Base-by-base conservation (phyloP, 2,888 invertebrate genomes). In the Melikaiella ostensackeni region DNA sequence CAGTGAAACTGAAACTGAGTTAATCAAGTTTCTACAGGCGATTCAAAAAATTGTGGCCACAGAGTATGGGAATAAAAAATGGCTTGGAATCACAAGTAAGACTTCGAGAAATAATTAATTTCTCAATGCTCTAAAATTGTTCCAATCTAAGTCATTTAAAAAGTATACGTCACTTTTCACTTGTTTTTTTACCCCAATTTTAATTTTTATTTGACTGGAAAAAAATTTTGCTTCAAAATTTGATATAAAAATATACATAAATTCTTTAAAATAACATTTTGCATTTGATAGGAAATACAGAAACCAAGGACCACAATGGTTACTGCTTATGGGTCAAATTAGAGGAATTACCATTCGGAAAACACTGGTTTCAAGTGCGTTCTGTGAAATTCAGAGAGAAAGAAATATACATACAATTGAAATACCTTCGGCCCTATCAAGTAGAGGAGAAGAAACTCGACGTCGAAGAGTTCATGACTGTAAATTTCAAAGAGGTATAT, bases 321-420 rank as follows among this genome's bases (percentile, higher is more conserved):
- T 86, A 84, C 42, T 84, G 82, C 35, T 77, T 89, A 30, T 89
- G 89, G 89, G 86, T 85, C 4, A 79, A 83, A 74, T 77, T 89
- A 27, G 82, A 84, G 21, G 76, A 83, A 75, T 75, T 87, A 46
- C 83, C 87, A 42, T 77, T 89, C 24, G 89, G 88, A 16, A 88
- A 82, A 78, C 86, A 89, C 76, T 88, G 89, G 88, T 88, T 88
- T 50, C 86, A 86, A 85, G 81, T 88, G 35, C 77, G 77, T 74
- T 85, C 86, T 5, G 76, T 89, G 4, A 84, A 79, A 74, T 82
- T 86, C 35, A 77, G 81, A 59, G 79, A 81, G 5, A 75, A 79
- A 21, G 85, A 86, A 76, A 80, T 87, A 63, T 79, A 83, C 35
- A 59, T 88, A 30, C 80, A 84, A 82, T 38, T 88, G 64, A 84